Base-by-base conservation (phyloP, 2,888 invertebrate species). In the Chrysolina oricalcia region DNA sequence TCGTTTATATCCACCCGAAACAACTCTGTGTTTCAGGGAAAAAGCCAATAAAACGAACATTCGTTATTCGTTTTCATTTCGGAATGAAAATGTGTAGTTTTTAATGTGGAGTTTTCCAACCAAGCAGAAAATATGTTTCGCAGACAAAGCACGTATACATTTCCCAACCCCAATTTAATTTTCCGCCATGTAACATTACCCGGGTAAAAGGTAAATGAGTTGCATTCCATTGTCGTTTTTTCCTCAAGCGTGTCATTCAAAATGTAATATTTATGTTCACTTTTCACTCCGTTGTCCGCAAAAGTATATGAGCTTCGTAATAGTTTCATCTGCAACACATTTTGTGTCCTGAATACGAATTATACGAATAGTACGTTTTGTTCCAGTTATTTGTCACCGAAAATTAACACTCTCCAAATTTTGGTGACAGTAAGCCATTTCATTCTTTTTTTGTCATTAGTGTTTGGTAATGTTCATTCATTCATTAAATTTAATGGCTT, bases 71-170 rank as follows among this genome's bases (percentile, higher is more conserved):
- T 19, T 50, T 19, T 19, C n/a, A 35, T 59, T 35, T 35, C 23
- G 40, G 19, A 62, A 68, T 63, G 74, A 68, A 68, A 75, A 71
- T 67, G 62, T 67, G 63, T 50, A 35, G 15, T 50, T 70, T 27
- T 64, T 41, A 46, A 75, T 67, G 64, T 53, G 63, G 63, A 81
- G 82, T 83, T 83, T 83, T 84, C 84, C 84, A 84, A 81, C 86
- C 83, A 83, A 83, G 85, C 84, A 84, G 85, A 86, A 87, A 87
- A 87, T 86, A 85, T 86, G 85, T 83, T 85, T 81, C 81, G 82
- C 83, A 83, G 72, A 74, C 74, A 78, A 80, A 81, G 79, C 78
- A 81, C 78, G 81, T 46, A 73, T 46, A 59, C 75, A 78, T 76
- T 75, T 78, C 75, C 78, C 75, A 73, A 79, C 84, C 83, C 83